Evolutionary conservation across 2,113 vertebrate species (phyloP).

Genomic region (Parus major): DNA sequence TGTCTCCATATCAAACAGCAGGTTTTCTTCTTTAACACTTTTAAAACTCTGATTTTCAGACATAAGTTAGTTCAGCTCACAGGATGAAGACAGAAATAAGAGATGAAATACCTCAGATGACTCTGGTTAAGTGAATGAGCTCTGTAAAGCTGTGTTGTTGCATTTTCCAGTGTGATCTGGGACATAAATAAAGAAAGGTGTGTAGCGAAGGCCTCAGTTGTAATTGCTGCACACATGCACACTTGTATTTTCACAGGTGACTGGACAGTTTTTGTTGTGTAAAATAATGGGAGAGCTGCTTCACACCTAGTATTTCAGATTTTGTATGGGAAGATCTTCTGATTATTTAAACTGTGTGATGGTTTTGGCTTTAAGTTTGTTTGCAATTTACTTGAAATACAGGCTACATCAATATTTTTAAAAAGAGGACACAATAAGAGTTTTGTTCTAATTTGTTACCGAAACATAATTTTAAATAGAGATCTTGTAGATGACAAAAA

Average conservation of each 20-base stretch:
- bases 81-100: background rate
- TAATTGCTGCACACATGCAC: background rate
- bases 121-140: background rate
- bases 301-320: background rate
- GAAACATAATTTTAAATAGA: background rate
- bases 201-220: background rate
- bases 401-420: background rate
- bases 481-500: background rate
- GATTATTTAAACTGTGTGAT: background rate
- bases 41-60: background rate
- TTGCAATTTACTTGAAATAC: background rate
- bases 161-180: background rate
- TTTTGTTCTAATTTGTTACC: background rate
- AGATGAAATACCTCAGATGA: background rate
- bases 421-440: background rate
- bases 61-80: background rate
- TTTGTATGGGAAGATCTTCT: background rate
- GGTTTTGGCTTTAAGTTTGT: background rate
- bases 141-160: background rate
- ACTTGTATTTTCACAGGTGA: background rate
- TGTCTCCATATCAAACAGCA: background rate
- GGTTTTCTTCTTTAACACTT: background rate
- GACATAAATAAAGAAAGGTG: background rate
- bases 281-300: background rate
- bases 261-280: background rate